Base-by-base conservation (phyloP, 2,113 vertebrate genomes). In the Tenebrosternarchus preto region DNA sequence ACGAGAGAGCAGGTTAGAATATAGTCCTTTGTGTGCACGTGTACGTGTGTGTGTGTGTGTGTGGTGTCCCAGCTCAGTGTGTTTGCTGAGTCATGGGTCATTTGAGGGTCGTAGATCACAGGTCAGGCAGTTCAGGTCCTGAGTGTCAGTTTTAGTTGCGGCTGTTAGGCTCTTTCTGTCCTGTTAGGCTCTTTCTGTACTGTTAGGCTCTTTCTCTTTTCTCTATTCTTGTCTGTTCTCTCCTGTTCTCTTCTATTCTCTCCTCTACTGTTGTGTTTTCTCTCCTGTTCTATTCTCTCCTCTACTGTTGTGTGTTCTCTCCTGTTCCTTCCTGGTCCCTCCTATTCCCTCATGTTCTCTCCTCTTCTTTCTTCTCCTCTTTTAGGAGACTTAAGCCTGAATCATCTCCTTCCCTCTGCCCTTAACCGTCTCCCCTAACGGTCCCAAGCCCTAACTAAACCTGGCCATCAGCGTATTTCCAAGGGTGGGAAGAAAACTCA, bases 81-180 rank as follows among this genome's bases (percentile, higher is more conserved):
- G 77, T 74, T 81, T 78, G 27, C 31, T 11, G 36, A 56, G 29
- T 71, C 70, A 59, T 3, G 16, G 76, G 61, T 71, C 71, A 55
- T n/a, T 2, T 64, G 39, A 24, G 66, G 83, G 79, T 74, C 74
- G 63, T 33, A 31, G 71, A 31, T 84, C 70, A 64, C 5, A 24
- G 46, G 74, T 80, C 56, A 60, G 55, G 50, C 50, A 27, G 81
- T 77, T 29, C 53, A 69, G 20, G n/a, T 46, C 19, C n/a, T 20
- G 39, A 61, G 24, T 31, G 20, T 24, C 22, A 24, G 19, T 43
- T 7, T 67, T 11, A 27, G 15, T 63, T 27, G 60, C 20, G 25
- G n/a, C 27, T 17, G 20, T 15, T 55, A 4, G 60, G 11, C 22
- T 20, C 3, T 46, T 20, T 67, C 36, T 9, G 22, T 39, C 29